phyloP scores from a whole-genome alignment of 2,113 vertebrate species.

The Corythoichthys intestinalis region DNA sequence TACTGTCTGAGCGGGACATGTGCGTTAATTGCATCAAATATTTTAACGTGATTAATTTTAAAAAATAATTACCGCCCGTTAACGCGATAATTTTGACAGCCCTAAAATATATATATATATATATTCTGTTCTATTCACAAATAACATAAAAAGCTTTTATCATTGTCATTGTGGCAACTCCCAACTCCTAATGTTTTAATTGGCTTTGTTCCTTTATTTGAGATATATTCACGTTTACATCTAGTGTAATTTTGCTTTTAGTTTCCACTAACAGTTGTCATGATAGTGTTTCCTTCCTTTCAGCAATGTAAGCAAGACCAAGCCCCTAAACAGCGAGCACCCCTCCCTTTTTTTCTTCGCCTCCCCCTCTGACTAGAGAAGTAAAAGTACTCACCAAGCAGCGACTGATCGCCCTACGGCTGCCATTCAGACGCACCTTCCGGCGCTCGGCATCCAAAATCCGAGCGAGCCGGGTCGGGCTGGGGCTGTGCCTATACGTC shows the following conservation, averaged over 20 bases:
- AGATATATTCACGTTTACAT: too few species aligned
- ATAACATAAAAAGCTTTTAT: too few species aligned
- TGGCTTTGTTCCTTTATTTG: too few species aligned
- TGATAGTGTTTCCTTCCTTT: background rate
- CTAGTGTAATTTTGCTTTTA: background rate
- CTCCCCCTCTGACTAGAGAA: constrained; percentile 64
- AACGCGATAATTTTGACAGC: too few species aligned
- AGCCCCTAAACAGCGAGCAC: constrained; percentile 38
- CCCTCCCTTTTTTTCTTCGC: constrained; percentile 45
- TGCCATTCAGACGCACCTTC: constrained; percentile 53
- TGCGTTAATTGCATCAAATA: too few species aligned
- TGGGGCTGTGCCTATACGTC: background rate
- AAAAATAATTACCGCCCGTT: too few species aligned
- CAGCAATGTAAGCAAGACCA: constrained; percentile 14
- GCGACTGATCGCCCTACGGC: constrained; percentile 46
- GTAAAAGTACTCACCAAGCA: constrained; percentile 63
- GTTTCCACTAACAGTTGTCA: background rate
- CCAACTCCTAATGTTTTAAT: too few species aligned
- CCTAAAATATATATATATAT: too few species aligned
- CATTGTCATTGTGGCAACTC: too few species aligned
- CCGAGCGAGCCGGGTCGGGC: background rate
- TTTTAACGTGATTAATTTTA: too few species aligned
- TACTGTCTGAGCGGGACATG: too few species aligned
- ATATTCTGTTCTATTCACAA: too few species aligned
- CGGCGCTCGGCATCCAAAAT: constrained; percentile 45